Evolutionary conservation across 2,888 invertebrate genomes (phyloP).

Genomic region (Synanthedon myopaeformis): DNA sequence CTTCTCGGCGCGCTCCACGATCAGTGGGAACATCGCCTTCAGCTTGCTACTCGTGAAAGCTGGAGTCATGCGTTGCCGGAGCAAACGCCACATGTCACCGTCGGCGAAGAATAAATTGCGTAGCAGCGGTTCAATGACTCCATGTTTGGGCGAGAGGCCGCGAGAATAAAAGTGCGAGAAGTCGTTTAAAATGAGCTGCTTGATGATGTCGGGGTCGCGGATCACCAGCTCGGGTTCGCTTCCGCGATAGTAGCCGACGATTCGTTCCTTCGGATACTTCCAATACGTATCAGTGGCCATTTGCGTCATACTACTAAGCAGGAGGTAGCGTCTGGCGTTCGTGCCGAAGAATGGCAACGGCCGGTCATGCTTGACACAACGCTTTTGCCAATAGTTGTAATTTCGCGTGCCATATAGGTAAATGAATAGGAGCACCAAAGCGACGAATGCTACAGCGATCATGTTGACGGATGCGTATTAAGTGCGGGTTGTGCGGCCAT

Average conservation of each 20-base stretch:
- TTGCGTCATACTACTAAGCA: constrained; percentile 25
- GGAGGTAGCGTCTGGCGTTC: constrained; percentile 23
- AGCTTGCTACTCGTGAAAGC: constrained; percentile 41
- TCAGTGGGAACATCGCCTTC: constrained; percentile 41
- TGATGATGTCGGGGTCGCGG: constrained; percentile 36
- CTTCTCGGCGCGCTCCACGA: constrained; percentile 34
- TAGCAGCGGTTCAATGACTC: constrained; percentile 31
- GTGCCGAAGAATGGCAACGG: constrained; percentile 36
- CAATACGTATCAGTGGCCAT: constrained; percentile 28
- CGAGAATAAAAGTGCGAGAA: constrained; percentile 34
- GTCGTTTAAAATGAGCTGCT: constrained; percentile 26
- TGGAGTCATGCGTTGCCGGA: constrained; percentile 41
- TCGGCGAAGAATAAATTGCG: constrained; percentile 39
- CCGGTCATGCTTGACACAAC: constrained; percentile 31
- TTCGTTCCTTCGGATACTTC: constrained; percentile 32
- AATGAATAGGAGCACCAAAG: neutral
- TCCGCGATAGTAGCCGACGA: constrained; percentile 36
- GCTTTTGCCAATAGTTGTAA: constrained; percentile 12
- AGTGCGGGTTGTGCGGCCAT: no score
- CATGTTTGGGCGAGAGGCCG: constrained; percentile 22
- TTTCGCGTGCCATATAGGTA: constrained; percentile 4
- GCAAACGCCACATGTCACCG: constrained; percentile 37
- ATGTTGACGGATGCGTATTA: neutral
- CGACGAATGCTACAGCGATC: constrained; percentile 2
- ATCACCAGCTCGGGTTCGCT: constrained; percentile 29